Conservation (phyloP, 1,140 invertebrate genomes). For the Zaprionus ghesquierei region DNA sequence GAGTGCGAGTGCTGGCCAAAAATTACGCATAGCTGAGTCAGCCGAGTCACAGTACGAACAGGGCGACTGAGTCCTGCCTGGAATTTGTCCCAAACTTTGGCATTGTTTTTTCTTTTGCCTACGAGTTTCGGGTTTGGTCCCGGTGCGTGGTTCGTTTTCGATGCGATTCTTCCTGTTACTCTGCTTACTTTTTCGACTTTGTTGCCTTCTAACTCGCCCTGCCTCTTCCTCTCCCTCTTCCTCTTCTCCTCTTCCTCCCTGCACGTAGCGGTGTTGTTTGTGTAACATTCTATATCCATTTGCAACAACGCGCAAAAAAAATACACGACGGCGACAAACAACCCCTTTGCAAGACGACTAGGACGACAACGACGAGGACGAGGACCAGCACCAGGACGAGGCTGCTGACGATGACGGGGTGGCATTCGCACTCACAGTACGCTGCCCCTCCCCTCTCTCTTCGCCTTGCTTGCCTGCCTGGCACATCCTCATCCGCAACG, state of each 20-base stretch:
- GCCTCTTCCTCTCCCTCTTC: slow-evolving; percentile 34
- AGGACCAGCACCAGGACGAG: not conserved
- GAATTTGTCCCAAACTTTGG: slow-evolving; percentile 18
- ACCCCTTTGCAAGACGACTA: slow-evolving; percentile 52
- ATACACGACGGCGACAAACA: slow-evolving; percentile 47
- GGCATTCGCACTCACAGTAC: slow-evolving; percentile 29
- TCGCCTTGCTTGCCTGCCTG: not conserved
- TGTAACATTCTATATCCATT: slow-evolving; percentile 79
- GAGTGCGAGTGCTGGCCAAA: not conserved
- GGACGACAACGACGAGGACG: slow-evolving; percentile 9
- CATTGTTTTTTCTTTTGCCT: slow-evolving; percentile 24
- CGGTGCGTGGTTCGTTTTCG: not conserved
- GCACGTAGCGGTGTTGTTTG: slow-evolving; percentile 42
- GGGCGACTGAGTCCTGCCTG: not conserved
- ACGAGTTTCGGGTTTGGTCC: slow-evolving; percentile 14
- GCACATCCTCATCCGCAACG: slow-evolving; percentile 47
- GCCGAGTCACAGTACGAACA: not conserved
- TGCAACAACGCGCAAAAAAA: slow-evolving; percentile 53
- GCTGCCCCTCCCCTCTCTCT: not conserved
- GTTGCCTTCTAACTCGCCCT: slow-evolving; percentile 31
- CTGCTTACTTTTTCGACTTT: slow-evolving; percentile 35
- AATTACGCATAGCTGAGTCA: slow-evolving; percentile 38
- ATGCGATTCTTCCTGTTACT: slow-evolving; percentile 7
- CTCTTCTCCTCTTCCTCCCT: slow-evolving; percentile 38
- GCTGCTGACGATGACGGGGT: slow-evolving; percentile 35